Percentiles rank a stretch among this genome's conserved stretches.
Conservation (phyloP, 2,113 vertebrate genomes). For the Phaethornis superciliosus region DNA sequence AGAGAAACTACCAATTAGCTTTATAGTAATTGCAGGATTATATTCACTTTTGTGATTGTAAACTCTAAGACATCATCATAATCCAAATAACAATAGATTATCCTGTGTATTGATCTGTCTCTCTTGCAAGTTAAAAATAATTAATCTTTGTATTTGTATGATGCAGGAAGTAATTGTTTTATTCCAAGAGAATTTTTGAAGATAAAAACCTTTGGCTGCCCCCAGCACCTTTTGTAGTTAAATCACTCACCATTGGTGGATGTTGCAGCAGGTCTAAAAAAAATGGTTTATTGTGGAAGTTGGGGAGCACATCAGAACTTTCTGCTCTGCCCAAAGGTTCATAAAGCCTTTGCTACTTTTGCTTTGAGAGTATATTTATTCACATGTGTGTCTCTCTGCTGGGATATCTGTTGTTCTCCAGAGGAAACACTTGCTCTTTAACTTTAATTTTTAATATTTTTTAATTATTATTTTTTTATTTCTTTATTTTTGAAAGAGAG, state of each 20-base stretch:
- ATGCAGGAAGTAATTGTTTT: neutral
- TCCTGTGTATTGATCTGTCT: constrained; percentile 12
- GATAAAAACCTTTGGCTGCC: neutral
- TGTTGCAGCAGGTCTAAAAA: neutral
- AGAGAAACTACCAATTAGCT: constrained; percentile 64
- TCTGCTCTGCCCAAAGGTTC: neutral
- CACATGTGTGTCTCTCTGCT: neutral
- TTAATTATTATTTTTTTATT: too few species aligned
- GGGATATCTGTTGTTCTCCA: neutral
- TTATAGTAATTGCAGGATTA: constrained; percentile 39
- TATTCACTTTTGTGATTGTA: neutral
- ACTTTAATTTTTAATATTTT: constrained; percentile 18
- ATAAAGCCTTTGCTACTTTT: neutral
- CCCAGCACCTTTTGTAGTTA: neutral
- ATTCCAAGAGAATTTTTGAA: neutral
- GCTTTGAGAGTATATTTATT: neutral
- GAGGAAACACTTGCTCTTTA: neutral
- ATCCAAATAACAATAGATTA: constrained; percentile 23
- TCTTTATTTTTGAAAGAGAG: neutral
- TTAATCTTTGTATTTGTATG: constrained; percentile 44
- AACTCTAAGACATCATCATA: neutral
- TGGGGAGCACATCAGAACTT: neutral
- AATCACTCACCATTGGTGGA: neutral
- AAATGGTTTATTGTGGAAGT: neutral
- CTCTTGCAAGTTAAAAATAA: constrained; percentile 60